phyloP scores from a whole-genome alignment of 2,113 vertebrate genomes.

The Sminthopsis crassicaudata region DNA sequence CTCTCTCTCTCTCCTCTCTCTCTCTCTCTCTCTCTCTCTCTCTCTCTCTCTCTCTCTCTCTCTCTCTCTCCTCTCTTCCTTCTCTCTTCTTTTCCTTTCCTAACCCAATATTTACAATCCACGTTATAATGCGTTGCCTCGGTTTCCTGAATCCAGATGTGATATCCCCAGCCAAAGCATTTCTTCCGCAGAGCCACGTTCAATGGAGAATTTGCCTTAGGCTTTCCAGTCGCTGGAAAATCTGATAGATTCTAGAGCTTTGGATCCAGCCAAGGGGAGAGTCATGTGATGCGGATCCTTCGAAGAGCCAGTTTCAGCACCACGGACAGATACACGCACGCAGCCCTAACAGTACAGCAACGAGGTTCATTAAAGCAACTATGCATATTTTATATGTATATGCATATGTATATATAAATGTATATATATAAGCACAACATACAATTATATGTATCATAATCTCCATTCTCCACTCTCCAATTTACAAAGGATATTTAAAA shows the following conservation, averaged over 20 bases:
- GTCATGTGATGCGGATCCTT: slow-evolving; percentile 87
- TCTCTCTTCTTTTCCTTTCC: not conserved
- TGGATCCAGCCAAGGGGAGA: slow-evolving; percentile 65
- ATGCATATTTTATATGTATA: not conserved
- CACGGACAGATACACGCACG: slow-evolving; percentile 84
- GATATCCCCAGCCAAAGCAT: slow-evolving; percentile 1
- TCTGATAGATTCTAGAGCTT: slow-evolving; percentile 34
- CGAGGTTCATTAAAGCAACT: slow-evolving; percentile 19
- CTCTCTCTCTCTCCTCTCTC: not conserved
- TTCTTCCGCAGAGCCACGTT: slow-evolving; percentile 47
- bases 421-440: too few species aligned
- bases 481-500: slow-evolving; percentile 1
- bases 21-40: not conserved
- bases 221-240: slow-evolving; percentile 46
- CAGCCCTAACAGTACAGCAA: slow-evolving; percentile 19
- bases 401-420: not conserved
- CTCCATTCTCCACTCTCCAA: not conserved
- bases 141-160: slow-evolving; percentile 7
- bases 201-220: slow-evolving; percentile 45
- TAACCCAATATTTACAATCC: slow-evolving; percentile 28
- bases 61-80: not conserved
- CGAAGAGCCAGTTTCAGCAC: slow-evolving; percentile 86
- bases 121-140: slow-evolving; percentile 13
- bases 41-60: not conserved
- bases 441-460: not conserved